These are phyloP conservation scores for Hystrix brachyura DNA, from an alignment of 2,113 vertebrate species.

Conservation along the genomic window DNA sequence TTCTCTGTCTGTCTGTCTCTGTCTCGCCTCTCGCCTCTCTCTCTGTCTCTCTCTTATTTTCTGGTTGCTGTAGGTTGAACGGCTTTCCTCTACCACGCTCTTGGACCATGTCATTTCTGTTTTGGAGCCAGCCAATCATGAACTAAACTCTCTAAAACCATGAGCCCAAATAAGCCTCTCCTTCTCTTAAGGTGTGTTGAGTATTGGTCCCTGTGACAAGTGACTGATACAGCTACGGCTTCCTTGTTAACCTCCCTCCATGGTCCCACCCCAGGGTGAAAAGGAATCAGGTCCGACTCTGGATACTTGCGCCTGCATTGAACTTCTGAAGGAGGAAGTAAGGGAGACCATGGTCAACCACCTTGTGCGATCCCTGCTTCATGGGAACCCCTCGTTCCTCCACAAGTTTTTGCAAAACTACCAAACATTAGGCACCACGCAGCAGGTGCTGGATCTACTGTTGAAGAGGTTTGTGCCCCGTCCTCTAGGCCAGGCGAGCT, in stretches of 20 bases:
- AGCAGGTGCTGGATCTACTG: conserved; percentile 97
- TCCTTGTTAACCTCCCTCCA: not conserved
- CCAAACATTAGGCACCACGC: conserved; percentile 91
- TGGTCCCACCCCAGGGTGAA: not conserved
- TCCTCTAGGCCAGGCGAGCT: rapidly evolving
- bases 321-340: not conserved
- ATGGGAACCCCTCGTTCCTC: not conserved
- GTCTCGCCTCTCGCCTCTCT: too few species aligned
- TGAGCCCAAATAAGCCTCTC: not conserved
- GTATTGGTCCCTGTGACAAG: not conserved
- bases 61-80: not conserved
- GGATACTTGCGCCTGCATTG: not conserved
- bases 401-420: not conserved
- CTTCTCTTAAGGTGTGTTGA: not conserved
- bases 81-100: not conserved
- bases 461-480: conserved; percentile 91
- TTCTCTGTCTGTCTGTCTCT: too few species aligned
- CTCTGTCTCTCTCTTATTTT: too few species aligned
- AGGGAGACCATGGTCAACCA: not conserved
- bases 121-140: not conserved
- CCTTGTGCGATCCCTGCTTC: not conserved
- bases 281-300: not conserved
- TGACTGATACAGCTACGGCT: not conserved
- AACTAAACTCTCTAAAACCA: not conserved
- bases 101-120: not conserved